A percentile compares a stretch with the other conserved stretches of the same genome.
Evolutionary conservation across 2,113 vertebrate genomes (phyloP).

Genomic region (Telmatochromis sp.): DNA sequence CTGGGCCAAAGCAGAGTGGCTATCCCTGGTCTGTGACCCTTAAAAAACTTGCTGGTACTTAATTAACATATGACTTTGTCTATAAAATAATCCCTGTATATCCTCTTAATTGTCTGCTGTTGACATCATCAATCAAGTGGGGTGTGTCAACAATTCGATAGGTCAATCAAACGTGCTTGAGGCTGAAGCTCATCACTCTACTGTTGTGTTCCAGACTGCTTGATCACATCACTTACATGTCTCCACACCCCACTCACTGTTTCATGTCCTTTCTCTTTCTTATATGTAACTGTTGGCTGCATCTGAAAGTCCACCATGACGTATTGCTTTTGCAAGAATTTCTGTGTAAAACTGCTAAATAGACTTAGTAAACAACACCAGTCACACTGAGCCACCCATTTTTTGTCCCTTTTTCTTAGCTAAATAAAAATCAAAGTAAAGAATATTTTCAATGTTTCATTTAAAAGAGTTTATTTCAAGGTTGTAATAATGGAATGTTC

Average conservation of each 20-base stretch:
- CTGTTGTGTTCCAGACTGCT: not conserved
- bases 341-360: too few relatives aligned
- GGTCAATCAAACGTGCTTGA: too few relatives aligned
- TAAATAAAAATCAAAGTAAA: rapidly evolving
- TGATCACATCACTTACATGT: not conserved
- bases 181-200: not conserved
- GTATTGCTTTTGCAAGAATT: not conserved
- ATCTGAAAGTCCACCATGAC: rapidly evolving
- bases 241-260: not conserved
- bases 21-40: not conserved
- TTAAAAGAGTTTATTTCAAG: too few relatives aligned
- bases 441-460: too few relatives aligned
- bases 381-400: rapidly evolving
- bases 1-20: rapidly evolving
- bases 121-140: too few relatives aligned
- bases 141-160: too few relatives aligned
- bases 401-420: too few relatives aligned
- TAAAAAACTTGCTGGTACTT: not conserved
- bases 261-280: not conserved
- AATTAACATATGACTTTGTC: not conserved
- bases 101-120: too few relatives aligned
- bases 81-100: too few relatives aligned
- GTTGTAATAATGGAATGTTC: too few relatives aligned
- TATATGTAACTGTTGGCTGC: rapidly evolving
- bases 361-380: too few relatives aligned